Percentiles rank a stretch among this genome's conserved stretches.
phyloP scores from a whole-genome alignment of 1,140 invertebrate genomes.

The Xylocopa sonorina region DNA sequence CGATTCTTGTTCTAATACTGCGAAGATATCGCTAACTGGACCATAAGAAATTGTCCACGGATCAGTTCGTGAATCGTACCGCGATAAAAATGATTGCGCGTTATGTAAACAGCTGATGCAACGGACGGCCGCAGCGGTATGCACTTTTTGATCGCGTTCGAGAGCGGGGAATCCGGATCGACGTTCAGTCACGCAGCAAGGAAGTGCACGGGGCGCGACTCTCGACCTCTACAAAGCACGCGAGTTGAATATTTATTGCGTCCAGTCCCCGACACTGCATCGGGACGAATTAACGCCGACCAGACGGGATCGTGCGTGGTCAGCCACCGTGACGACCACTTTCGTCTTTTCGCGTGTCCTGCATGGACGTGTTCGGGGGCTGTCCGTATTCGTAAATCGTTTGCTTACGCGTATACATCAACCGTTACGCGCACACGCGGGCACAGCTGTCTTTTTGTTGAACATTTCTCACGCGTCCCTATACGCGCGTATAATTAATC shows the following conservation, averaged over 20 bases:
- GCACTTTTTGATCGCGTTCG: neutral
- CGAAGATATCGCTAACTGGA: too few species aligned
- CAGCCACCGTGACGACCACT: neutral
- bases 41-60: too few species aligned
- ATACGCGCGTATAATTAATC: too few species aligned
- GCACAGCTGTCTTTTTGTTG: too few species aligned
- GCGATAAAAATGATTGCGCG: too few species aligned
- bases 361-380: neutral
- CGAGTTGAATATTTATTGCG: constrained; percentile 72
- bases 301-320: constrained; percentile 21
- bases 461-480: too few species aligned
- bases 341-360: neutral
- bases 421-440: too few species aligned
- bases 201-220: constrained; percentile 21
- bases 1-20: too few species aligned
- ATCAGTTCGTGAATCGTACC: too few species aligned
- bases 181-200: constrained; percentile 25
- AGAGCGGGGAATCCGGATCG: constrained; percentile 17
- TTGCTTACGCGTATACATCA: neutral
- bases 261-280: constrained; percentile 25
- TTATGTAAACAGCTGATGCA: too few species aligned
- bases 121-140: too few species aligned
- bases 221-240: constrained; percentile 37
- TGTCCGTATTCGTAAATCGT: neutral
- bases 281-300: constrained; percentile 69